phyloP scores from a whole-genome alignment of 2,113 vertebrate genomes.

The Regulus satrapa region DNA sequence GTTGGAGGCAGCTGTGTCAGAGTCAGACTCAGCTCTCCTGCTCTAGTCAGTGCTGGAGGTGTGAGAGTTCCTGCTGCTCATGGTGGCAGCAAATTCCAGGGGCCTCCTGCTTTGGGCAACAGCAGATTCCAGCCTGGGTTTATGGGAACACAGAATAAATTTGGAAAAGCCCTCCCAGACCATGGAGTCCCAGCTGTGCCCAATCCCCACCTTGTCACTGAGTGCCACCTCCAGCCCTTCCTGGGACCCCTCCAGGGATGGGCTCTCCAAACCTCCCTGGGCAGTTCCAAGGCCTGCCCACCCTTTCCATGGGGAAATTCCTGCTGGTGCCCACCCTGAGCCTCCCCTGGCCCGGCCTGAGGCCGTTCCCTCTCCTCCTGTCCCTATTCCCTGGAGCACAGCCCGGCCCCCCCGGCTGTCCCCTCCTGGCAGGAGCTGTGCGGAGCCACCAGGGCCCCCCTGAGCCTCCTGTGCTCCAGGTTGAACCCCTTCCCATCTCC shows the following conservation, averaged over 20 bases:
- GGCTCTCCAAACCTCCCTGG: not conserved
- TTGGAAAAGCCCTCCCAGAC: not conserved
- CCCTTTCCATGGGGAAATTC: not conserved
- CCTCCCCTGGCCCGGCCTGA: not conserved
- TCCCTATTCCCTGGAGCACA: not conserved
- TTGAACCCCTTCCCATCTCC: not conserved
- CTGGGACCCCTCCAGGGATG: not conserved
- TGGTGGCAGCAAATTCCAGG: not conserved
- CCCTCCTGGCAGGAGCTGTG: not conserved
- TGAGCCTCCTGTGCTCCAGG: not conserved
- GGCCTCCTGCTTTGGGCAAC: not conserved
- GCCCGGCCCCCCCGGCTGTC: not conserved
- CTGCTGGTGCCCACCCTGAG: not conserved
- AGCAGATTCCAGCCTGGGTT: not conserved
- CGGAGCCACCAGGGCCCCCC: not conserved
- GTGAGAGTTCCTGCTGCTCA: not conserved
- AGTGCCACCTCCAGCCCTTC: rapidly evolving
- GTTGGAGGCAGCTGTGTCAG: not conserved
- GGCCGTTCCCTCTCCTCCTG: not conserved
- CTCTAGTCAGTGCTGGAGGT: not conserved
- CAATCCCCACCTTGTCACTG: rapidly evolving
- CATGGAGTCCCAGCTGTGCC: rapidly evolving
- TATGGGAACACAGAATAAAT: no score
- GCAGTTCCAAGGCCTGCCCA: rapidly evolving
- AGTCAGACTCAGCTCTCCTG: not conserved